Base-by-base conservation (phyloP, 2,113 vertebrate species). In the Pseudopipra pipra region DNA sequence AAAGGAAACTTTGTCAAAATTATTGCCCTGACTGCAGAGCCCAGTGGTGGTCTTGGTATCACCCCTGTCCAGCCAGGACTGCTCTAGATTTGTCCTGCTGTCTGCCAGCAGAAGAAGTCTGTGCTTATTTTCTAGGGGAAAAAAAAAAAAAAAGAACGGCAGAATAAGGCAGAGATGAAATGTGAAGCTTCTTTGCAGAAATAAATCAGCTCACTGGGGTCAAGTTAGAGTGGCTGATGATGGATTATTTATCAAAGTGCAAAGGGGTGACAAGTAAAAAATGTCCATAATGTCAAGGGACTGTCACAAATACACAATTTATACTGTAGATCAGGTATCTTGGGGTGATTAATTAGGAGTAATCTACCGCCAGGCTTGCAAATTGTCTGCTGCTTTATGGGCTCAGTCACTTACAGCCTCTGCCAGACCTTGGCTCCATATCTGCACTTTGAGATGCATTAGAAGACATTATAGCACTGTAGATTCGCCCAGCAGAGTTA, bases 171-270 rank as follows among this genome's bases (percentile, higher is more conserved):
- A 61, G 62, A 87, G 33, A 65, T 52, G 35, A 87, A 78, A 82
- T 22, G 43, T 84, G 49, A 91, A 89, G 43, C 39, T 90, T 35
- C 49, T 74, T 76, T 61, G 70, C 43, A 91, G 85, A 86, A 91
- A 92, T 87, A 84, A 84, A 89, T 63, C 76, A 80, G 23, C 31
- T 51, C 55, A 33, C 3, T 85, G 33, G 58, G 46, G 51, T 86
- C 70, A 62, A 89, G 46, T 41, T 71, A 28, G 5, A 77, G 33
- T 44, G 91, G 63, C 0, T 73, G 35, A 62, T 85, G 78, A 73
- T 67, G 28, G 87, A 94, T 92, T 95, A 86, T 89, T 96, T 86
- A 73, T 79, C 44, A 55, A 84, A 94, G 80, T 75, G 62, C 37
- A 81, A 86, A 95, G 44, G 44, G 30, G 43, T 93, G 61, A 74